A percentile compares a stretch with the other conserved stretches of the same genome.
These are phyloP conservation scores for Diplolepis rosae DNA, from an alignment of 2,888 invertebrate genomes.

Conservation along the genomic window DNA sequence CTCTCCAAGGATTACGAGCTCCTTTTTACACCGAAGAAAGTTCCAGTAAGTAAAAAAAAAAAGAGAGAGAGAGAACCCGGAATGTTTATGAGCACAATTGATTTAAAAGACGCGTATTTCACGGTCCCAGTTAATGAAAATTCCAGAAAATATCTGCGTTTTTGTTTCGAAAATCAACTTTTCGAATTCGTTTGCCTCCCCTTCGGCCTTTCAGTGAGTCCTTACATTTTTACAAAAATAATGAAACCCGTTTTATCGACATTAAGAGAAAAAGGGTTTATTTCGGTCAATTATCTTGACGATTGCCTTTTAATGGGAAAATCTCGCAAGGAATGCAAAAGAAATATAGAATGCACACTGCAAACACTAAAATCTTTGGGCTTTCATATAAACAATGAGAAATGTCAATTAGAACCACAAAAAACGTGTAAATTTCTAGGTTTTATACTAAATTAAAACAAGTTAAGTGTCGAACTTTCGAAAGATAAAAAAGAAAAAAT, in stretches of 20 bases:
- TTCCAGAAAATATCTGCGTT: slow-evolving; percentile 37
- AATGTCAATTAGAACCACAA: slow-evolving; percentile 13
- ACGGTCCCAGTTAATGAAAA: slow-evolving; percentile 18
- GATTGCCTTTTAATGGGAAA: slow-evolving; percentile 8
- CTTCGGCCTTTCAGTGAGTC: slow-evolving; percentile 37
- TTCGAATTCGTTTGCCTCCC: slow-evolving; percentile 38
- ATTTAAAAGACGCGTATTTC: slow-evolving; percentile 38
- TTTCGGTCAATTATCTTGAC: slow-evolving; percentile 27
- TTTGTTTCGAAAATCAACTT: slow-evolving; percentile 26
- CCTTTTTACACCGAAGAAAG: neutral
- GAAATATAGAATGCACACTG: slow-evolving; percentile 27
- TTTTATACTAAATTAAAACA: slow-evolving; percentile 26
- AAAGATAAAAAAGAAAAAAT: slow-evolving; percentile 30
- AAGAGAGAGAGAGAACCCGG: neutral
- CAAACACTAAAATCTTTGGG: slow-evolving; percentile 19
- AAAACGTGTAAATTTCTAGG: slow-evolving; percentile 33
- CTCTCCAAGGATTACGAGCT: neutral
- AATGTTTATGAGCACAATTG: slow-evolving; percentile 33
- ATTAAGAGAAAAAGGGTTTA: slow-evolving; percentile 29
- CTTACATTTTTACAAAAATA: slow-evolving; percentile 34
- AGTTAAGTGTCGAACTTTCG: slow-evolving; percentile 32
- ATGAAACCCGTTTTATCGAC: slow-evolving; percentile 33
- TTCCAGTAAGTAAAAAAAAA: neutral
- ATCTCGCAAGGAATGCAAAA: slow-evolving; percentile 32
- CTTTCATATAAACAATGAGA: slow-evolving; percentile 22